Percentiles rank a stretch among this genome's conserved stretches.
These are phyloP conservation scores for Araneus ventricosus DNA, from an alignment of 1,140 invertebrate species.

Conservation along the genomic window DNA sequence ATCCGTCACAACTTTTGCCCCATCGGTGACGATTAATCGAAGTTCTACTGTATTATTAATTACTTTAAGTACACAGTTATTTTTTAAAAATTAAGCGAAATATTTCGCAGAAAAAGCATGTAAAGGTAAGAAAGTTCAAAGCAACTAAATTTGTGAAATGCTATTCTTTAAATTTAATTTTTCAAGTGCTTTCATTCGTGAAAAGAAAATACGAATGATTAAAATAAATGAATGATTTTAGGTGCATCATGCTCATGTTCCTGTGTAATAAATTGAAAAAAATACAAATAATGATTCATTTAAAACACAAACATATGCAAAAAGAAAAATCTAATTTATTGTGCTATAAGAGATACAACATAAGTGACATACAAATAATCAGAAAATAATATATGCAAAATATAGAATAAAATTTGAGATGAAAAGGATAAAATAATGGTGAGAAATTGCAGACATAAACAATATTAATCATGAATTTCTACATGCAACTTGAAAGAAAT, in stretches of 20 bases:
- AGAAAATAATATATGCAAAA: not conserved
- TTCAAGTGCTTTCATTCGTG: too few relatives aligned
- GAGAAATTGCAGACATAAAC: not conserved
- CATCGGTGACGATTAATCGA: too few relatives aligned
- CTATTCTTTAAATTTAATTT: too few relatives aligned
- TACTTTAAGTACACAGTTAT: too few relatives aligned
- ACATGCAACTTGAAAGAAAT: not conserved
- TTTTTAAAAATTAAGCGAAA: too few relatives aligned
- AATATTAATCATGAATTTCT: too few relatives aligned
- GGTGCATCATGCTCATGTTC: not conserved
- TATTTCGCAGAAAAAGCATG: too few relatives aligned
- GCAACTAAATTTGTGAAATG: too few relatives aligned
- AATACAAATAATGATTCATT: not conserved
- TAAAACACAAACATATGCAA: not conserved
- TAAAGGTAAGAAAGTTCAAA: too few relatives aligned
- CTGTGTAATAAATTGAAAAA: not conserved
- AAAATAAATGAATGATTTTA: not conserved
- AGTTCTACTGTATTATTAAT: too few relatives aligned
- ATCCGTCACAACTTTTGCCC: too few relatives aligned
- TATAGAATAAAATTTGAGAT: not conserved
- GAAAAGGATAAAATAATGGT: not conserved
- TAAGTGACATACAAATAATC: not conserved
- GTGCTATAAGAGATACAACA: constrained; percentile 6
- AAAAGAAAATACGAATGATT: not conserved
- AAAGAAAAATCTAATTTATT: constrained; percentile 5